A percentile compares a stretch with the other conserved stretches of the same genome.
Conservation (phyloP, 2,113 vertebrate species). For the Amblyopsis rosae region DNA sequence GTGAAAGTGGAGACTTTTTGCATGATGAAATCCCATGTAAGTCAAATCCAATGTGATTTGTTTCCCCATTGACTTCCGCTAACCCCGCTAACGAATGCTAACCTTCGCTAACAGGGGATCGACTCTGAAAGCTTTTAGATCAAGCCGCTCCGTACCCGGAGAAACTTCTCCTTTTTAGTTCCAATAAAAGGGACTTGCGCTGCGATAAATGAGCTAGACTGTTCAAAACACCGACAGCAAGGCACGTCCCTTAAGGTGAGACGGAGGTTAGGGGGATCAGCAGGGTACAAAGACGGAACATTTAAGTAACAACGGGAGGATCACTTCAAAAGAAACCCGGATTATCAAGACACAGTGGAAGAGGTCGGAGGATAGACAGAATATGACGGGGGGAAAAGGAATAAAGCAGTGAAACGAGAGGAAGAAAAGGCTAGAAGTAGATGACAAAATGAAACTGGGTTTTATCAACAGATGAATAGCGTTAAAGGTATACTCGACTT, state of each 20-base stretch:
- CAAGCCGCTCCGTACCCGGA: background rate
- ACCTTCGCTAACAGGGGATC: conserved; percentile 30
- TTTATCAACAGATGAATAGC: background rate
- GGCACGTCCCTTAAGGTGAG: background rate
- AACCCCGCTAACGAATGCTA: conserved; percentile 32
- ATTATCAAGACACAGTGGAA: conserved; percentile 6
- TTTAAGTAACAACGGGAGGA: conserved; percentile 27
- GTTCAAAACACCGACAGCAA: background rate
- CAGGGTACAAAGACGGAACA: conserved; percentile 19
- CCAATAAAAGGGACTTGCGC: background rate
- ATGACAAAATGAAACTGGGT: background rate
- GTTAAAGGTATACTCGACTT: too few relatives aligned
- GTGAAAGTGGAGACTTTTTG: background rate
- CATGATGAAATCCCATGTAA: conserved; percentile 59
- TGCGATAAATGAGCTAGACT: conserved; percentile 10
- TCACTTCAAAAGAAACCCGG: conserved; percentile 35
- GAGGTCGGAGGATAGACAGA: background rate
- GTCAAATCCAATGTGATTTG: conserved; percentile 35
- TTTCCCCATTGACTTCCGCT: conserved; percentile 23
- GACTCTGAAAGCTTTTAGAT: conserved; percentile 16
- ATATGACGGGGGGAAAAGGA: background rate
- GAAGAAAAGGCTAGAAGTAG: background rate
- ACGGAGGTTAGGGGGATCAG: conserved; percentile 11
- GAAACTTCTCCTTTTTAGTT: conserved; percentile 1
- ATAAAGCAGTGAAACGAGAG: background rate